These are phyloP conservation scores for Drosophila chauvacae DNA, from an alignment of 1,140 invertebrate species.

Conservation along the genomic window DNA sequence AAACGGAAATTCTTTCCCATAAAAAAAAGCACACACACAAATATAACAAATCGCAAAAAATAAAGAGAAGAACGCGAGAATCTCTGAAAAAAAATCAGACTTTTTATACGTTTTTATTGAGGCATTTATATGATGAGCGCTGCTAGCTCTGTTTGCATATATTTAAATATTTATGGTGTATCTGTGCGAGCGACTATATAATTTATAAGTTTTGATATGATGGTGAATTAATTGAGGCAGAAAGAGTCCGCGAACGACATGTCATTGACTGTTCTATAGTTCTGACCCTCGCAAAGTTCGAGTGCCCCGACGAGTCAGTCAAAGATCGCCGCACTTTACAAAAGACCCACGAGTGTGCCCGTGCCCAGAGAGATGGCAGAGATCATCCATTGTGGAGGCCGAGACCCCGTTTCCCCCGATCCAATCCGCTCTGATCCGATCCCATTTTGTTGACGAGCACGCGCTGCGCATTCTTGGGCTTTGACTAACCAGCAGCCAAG, in stretches of 20 bases:
- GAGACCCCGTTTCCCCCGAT: constrained; percentile 12
- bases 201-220: constrained; percentile 75
- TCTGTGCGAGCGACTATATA: constrained; percentile 43
- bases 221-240: constrained; percentile 69
- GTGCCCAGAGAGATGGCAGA: constrained; percentile 3
- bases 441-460: constrained; percentile 35
- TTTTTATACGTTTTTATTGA: constrained; percentile 61
- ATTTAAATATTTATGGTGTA: constrained; percentile 57
- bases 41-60: constrained; percentile 46
- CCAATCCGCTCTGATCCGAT: background rate
- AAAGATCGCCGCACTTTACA: constrained; percentile 80
- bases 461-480: constrained; percentile 63
- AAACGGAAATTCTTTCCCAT: constrained; percentile 70
- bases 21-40: constrained; percentile 20
- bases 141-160: constrained; percentile 35
- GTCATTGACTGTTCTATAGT: constrained; percentile 80
- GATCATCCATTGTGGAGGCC: constrained; percentile 56
- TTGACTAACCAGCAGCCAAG: constrained; percentile 59
- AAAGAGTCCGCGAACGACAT: constrained; percentile 35
- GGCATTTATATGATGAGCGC: constrained; percentile 33
- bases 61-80: constrained; percentile 9
- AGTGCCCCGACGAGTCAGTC: constrained; percentile 43
- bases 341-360: constrained; percentile 1
- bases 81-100: constrained; percentile 17
- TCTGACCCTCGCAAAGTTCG: constrained; percentile 80